Evolutionary conservation across 1,140 invertebrate genomes (phyloP).

Genomic region (Ptiloglossa arizonensis): DNA sequence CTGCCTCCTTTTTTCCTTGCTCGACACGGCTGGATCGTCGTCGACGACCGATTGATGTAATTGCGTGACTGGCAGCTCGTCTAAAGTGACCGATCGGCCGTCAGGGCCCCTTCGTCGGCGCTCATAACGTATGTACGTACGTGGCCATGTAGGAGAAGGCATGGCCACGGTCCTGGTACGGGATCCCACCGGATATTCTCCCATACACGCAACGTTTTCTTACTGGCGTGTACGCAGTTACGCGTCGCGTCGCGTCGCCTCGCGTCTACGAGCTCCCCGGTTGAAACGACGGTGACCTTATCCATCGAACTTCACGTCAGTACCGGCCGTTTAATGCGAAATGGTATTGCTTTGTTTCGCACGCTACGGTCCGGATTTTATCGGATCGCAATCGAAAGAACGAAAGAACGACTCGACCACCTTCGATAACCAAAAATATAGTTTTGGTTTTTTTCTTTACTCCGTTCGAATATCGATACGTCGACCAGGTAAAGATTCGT

Average conservation of each 20-base stretch:
- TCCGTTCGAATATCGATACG: no score
- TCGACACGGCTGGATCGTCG: slow-evolving; percentile 46
- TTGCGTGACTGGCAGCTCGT: slow-evolving; percentile 68
- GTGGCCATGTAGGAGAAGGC: slow-evolving; percentile 46
- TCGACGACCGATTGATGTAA: slow-evolving; percentile 69
- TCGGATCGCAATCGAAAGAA: no score
- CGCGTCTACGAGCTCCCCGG: not conserved
- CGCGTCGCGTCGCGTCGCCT: slow-evolving; percentile 8
- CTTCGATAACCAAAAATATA: no score
- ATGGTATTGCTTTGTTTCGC: no score
- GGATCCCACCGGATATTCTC: slow-evolving; percentile 65
- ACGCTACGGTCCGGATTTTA: no score
- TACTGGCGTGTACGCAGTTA: slow-evolving; percentile 22
- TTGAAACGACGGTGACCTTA: not conserved
- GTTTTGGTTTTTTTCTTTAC: no score
- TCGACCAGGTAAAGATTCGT: no score
- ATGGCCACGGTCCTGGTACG: slow-evolving; percentile 15
- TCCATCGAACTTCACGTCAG: no score
- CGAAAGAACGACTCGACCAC: no score
- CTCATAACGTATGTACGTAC: slow-evolving; percentile 44
- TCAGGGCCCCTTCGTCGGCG: slow-evolving; percentile 35
- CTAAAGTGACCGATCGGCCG: slow-evolving; percentile 64
- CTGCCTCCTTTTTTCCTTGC: slow-evolving; percentile 40
- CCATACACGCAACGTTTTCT: slow-evolving; percentile 50
- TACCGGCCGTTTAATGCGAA: no score